phyloP scores from a whole-genome alignment of 2,797 vertebrate species.

The Xiphophorus birchmanni region DNA sequence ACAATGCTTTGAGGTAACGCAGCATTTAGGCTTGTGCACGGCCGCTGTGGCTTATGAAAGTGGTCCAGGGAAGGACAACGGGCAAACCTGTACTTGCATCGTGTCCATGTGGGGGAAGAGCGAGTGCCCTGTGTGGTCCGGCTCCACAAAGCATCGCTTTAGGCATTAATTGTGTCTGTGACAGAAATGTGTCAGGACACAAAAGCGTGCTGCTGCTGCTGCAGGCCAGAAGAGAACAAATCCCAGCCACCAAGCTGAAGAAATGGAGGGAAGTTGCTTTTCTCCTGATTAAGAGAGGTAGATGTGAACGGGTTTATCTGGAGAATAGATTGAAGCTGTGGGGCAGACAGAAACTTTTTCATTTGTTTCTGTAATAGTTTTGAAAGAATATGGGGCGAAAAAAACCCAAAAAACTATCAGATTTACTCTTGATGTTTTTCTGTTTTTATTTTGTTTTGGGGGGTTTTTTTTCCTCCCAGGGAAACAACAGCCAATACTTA shows the following conservation, averaged over 20 bases:
- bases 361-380: constrained; percentile 4
- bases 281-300: neutral
- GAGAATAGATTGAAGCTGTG: neutral
- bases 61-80: neutral
- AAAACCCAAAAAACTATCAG: neutral
- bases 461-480: too few species aligned
- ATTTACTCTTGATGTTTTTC: constrained; percentile 2
- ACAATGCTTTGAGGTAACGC: neutral
- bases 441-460: neutral
- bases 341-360: neutral
- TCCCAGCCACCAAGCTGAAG: neutral
- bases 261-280: neutral
- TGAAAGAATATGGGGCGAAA: neutral
- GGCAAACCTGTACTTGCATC: neutral
- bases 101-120: neutral
- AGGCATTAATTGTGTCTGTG: constrained; percentile 2
- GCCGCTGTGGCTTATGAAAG: neutral
- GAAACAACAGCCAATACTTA: neutral
- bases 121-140: neutral
- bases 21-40: neutral
- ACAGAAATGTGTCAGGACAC: constrained; percentile 8
- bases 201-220: neutral
- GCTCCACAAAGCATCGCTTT: neutral
- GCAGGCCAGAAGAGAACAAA: neutral
- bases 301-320: neutral